phyloP scores from a whole-genome alignment of 2,888 invertebrate genomes.

The Melipona bicolor region DNA sequence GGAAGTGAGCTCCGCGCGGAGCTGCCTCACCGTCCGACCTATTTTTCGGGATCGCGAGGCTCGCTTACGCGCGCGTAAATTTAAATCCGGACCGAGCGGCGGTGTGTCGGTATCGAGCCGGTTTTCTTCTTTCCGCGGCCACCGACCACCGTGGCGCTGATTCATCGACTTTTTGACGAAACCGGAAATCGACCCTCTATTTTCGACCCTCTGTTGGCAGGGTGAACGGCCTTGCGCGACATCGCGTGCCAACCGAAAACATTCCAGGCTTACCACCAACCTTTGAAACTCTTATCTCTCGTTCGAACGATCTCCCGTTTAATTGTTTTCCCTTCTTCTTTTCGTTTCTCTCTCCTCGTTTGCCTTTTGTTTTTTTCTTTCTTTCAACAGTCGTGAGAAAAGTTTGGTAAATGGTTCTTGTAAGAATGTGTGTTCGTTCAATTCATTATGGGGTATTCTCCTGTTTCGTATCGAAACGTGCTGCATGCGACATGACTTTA shows the following conservation, averaged over 20 bases:
- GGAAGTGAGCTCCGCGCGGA: constrained; percentile 72
- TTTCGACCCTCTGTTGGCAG: constrained; percentile 37
- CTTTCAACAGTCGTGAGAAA: background rate
- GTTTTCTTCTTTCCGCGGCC: constrained; percentile 29
- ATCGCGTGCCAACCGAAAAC: constrained; percentile 34
- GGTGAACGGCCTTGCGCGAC: constrained; percentile 49
- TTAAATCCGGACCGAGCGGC: constrained; percentile 54
- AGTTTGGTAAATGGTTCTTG: background rate
- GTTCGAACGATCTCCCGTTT: background rate
- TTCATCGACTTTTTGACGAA: constrained; percentile 58
- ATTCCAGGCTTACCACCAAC: constrained; percentile 8
- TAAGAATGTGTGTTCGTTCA: background rate
- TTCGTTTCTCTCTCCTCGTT: background rate
- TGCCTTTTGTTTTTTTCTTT: too few species aligned
- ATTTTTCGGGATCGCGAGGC: constrained; percentile 72
- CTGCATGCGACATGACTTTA: too few species aligned
- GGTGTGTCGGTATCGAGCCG: constrained; percentile 28
- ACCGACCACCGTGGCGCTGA: constrained; percentile 22
- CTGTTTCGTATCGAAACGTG: background rate
- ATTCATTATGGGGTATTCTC: background rate
- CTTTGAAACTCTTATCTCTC: background rate
- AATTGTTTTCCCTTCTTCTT: background rate
- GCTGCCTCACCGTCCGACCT: constrained; percentile 72
- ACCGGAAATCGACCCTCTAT: constrained; percentile 64
- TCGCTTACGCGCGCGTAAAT: constrained; percentile 54